A percentile compares a stretch with the other conserved stretches of the same genome.
phyloP scores from a whole-genome alignment of 2,797 vertebrate genomes.

The Muscicapa striata region DNA sequence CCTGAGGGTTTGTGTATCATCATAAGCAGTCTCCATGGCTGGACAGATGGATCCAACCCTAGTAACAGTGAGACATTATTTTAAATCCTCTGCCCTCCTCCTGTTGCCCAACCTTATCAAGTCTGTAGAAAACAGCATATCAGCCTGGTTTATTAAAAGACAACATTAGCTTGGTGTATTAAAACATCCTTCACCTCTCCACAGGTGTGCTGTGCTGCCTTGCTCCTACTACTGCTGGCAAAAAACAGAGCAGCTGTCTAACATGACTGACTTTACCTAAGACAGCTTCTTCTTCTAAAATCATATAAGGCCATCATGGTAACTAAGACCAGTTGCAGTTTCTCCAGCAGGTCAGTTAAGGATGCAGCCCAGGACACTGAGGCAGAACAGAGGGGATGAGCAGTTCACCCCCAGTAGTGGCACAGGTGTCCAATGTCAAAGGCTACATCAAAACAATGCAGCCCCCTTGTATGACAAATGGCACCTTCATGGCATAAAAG shows the following conservation, averaged over 20 bases:
- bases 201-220: background rate
- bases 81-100: background rate
- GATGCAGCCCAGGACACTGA: background rate
- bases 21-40: rapidly evolving
- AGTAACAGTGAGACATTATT: background rate
- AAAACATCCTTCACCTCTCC: background rate
- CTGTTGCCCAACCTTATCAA: background rate
- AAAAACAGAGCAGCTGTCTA: background rate
- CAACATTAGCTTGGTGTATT: too few species aligned
- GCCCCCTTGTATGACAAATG: background rate
- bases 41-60: background rate
- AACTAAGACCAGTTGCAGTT: background rate
- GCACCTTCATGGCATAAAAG: background rate
- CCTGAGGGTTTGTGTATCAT: background rate
- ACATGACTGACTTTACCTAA: background rate
- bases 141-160: too few species aligned
- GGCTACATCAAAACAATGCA: background rate
- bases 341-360: background rate
- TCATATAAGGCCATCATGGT: background rate
- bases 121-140: background rate
- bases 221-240: background rate
- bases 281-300: background rate
- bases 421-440: background rate
- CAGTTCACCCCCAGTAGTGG: background rate
- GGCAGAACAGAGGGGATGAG: background rate